Percentiles rank a stretch among this genome's conserved stretches.
Conservation (phyloP, 2,797 vertebrate species). For the Siniperca undulata region DNA sequence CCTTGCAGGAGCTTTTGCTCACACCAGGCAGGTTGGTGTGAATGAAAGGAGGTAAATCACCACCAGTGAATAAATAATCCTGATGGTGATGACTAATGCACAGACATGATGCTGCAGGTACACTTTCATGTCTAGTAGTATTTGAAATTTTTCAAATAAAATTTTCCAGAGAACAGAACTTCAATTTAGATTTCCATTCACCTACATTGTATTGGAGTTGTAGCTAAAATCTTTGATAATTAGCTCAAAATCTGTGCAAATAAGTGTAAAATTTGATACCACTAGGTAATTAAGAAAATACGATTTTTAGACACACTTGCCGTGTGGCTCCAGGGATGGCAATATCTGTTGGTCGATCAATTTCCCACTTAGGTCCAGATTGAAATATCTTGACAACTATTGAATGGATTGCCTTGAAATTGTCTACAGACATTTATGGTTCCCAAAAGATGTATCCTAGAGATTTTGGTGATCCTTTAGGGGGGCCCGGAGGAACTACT, state of each 20-base stretch:
- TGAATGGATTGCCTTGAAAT: neutral
- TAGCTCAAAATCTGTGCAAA: neutral
- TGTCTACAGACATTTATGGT: neutral
- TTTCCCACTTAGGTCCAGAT: neutral
- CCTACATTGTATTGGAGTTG: neutral
- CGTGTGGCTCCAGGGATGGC: neutral
- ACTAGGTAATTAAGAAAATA: neutral
- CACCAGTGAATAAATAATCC: conserved; percentile 1
- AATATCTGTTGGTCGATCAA: neutral
- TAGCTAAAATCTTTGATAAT: neutral
- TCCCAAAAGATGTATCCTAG: neutral
- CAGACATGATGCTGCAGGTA: neutral
- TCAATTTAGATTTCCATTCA: neutral
- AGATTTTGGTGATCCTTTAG: neutral
- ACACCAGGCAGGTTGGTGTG: conserved; percentile 29
- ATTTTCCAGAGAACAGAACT: too few relatives aligned
- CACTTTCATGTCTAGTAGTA: neutral
- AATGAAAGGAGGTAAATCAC: conserved; percentile 17
- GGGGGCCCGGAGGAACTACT: neutral
- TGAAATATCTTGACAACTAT: too few relatives aligned
- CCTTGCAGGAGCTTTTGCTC: conserved; percentile 13
- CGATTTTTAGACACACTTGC: neutral
- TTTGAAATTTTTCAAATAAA: too few relatives aligned
- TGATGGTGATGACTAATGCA: conserved; percentile 1
- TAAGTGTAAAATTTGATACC: neutral